Base-by-base conservation (phyloP, 2,797 vertebrate species). In the Myioborus melanocephalus region DNA sequence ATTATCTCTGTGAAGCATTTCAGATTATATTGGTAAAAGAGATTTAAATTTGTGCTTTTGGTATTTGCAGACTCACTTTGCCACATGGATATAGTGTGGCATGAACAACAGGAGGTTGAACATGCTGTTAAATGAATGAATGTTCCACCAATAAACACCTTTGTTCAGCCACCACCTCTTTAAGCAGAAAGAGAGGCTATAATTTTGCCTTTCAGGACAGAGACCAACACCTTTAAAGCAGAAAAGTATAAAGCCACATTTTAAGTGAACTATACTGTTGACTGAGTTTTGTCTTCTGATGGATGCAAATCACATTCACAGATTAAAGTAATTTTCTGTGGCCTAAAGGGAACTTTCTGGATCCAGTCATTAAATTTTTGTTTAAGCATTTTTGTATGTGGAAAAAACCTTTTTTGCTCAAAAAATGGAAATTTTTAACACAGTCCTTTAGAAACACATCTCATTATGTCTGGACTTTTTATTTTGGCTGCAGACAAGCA, bases 321-420 rank as follows among this genome's bases (percentile, higher is more conserved):
- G 95, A 97, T 97, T 97, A 97, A 97, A 97, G 89, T 94, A 95
- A 97, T 97, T 97, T 97, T 97, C 93, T 96, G 47, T 96, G 94
- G 94, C 96, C 95, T 97, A 94, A 94, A 97, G 94, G 91, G 82
- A 93, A 95, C 94, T 96, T 97, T 95, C 94, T 96, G 78, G 80
- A 96, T 95, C 47, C 59, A 89, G 93, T 92, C 93, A 97, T 97
- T 97, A 97, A 73, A 90, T 83, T 95, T 97, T 97, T 95, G 56
- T 96, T 96, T 97, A 97, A 98, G 85, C 55, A 94, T 96, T 98
- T 97, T 97, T 90, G 87, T 95, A 96, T 97, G 97, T 96, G 92
- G 83, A 90, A 93, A 96, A 96, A 61, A 57, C 1, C 3, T 10
- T 77, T 84, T 94, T 97, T 91, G 78, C 43, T 87, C 61, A 89